Evolutionary conservation across 2,113 vertebrate genomes (phyloP).

Genomic region (Neodon shergylaensis): DNA sequence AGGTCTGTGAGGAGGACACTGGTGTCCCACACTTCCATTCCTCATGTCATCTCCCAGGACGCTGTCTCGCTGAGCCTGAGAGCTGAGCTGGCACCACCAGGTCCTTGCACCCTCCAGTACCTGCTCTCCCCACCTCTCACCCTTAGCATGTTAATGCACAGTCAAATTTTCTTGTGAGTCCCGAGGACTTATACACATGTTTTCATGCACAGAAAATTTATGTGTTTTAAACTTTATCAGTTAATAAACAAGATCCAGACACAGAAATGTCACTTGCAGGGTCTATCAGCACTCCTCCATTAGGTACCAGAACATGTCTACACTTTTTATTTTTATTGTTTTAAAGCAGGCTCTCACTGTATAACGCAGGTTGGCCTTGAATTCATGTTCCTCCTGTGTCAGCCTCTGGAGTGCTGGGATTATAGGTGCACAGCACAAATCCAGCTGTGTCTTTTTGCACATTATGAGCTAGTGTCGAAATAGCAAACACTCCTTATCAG

Average conservation of each 20-base stretch:
- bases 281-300: background rate
- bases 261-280: background rate
- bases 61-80: background rate
- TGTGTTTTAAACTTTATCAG: background rate
- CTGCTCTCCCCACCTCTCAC: background rate
- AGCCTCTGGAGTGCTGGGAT: background rate
- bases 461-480: background rate
- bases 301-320: background rate
- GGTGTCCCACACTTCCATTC: background rate
- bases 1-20: background rate
- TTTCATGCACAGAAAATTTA: background rate
- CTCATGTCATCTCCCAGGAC: background rate
- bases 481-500: background rate
- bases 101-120: background rate
- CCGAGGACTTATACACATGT: background rate
- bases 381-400: background rate
- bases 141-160: background rate
- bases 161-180: background rate
- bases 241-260: background rate
- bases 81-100: background rate
- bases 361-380: background rate
- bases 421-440: background rate
- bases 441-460: background rate
- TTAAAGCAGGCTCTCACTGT: background rate
- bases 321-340: background rate